These are phyloP conservation scores for Proterorhinus semilunaris DNA, from an alignment of 2,113 vertebrate species.

Conservation along the genomic window DNA sequence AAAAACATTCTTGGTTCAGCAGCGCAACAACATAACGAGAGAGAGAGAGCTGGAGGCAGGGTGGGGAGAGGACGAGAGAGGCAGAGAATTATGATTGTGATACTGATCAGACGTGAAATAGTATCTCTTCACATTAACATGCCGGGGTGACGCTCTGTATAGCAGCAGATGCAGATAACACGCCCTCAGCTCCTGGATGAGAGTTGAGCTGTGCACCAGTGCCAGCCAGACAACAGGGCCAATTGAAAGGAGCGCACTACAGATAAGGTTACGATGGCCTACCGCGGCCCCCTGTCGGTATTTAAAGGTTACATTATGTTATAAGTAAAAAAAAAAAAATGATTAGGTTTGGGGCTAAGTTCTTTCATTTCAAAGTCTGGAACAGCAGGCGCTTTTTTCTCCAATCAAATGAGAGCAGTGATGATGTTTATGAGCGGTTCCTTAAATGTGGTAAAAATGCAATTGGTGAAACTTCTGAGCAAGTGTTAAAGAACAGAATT, in stretches of 20 bases:
- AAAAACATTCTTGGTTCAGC: constrained; percentile 9
- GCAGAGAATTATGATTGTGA: constrained; percentile 45
- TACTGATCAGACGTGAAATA: constrained; percentile 50
- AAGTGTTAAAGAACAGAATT: background rate
- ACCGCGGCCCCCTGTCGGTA: background rate
- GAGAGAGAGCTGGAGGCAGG: constrained; percentile 2
- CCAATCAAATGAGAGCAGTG: background rate
- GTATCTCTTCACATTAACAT: constrained; percentile 54
- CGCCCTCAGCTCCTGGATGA: constrained; percentile 25
- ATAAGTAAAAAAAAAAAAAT: background rate
- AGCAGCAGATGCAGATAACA: constrained; percentile 42
- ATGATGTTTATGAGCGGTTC: background rate
- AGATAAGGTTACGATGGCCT: background rate
- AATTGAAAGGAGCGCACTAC: constrained; percentile 20
- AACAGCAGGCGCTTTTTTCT: background rate
- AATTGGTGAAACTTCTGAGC: no score
- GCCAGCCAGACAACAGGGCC: constrained; percentile 9
- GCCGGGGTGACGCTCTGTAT: constrained; percentile 29
- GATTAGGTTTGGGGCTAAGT: background rate
- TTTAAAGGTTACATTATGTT: background rate
- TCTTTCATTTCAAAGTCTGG: background rate
- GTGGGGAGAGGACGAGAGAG: background rate
- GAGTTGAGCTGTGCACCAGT: constrained; percentile 28
- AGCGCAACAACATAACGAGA: constrained; percentile 11
- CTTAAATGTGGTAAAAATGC: background rate